phyloP scores from a whole-genome alignment of 2,888 invertebrate species.

The Ecdyonurus torrentis region DNA sequence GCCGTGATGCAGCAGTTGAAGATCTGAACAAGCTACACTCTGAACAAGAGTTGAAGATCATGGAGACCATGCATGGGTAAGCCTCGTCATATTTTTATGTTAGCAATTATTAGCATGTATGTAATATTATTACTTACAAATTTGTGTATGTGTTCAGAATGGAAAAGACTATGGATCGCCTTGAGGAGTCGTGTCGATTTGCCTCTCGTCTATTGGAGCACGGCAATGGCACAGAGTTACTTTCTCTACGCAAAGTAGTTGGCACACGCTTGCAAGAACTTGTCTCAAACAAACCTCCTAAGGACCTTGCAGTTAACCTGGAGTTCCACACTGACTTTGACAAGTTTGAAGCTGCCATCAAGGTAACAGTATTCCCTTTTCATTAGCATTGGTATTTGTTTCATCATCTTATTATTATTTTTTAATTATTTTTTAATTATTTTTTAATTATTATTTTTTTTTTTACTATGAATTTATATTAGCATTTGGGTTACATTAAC shows the following conservation, averaged over 20 bases:
- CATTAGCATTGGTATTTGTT: background rate
- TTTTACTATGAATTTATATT: background rate
- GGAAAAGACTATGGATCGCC: constrained; percentile 66
- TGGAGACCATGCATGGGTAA: constrained; percentile 62
- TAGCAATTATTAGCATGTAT: too few species aligned
- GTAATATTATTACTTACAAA: too few species aligned
- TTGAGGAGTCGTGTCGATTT: constrained; percentile 76
- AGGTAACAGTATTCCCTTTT: constrained; percentile 19
- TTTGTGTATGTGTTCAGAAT: constrained; percentile 35
- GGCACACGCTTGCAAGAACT: constrained; percentile 58
- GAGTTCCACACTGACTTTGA: constrained; percentile 67
- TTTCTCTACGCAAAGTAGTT: constrained; percentile 65
- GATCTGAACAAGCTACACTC: constrained; percentile 63
- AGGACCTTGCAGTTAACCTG: constrained; percentile 59
- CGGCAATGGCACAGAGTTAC: constrained; percentile 71
- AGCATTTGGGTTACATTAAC: background rate
- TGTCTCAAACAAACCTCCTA: constrained; percentile 64
- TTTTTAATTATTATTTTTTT: background rate
- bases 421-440: constrained; percentile 3
- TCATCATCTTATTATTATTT: background rate
- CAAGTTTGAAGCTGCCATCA: constrained; percentile 54
- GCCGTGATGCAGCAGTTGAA: constrained; percentile 55
- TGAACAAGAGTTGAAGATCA: constrained; percentile 71
- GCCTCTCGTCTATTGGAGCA: constrained; percentile 63
- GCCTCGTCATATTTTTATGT: too few species aligned